Conservation (phyloP, 2,888 invertebrate species). For the Psococerastis gibbosa region DNA sequence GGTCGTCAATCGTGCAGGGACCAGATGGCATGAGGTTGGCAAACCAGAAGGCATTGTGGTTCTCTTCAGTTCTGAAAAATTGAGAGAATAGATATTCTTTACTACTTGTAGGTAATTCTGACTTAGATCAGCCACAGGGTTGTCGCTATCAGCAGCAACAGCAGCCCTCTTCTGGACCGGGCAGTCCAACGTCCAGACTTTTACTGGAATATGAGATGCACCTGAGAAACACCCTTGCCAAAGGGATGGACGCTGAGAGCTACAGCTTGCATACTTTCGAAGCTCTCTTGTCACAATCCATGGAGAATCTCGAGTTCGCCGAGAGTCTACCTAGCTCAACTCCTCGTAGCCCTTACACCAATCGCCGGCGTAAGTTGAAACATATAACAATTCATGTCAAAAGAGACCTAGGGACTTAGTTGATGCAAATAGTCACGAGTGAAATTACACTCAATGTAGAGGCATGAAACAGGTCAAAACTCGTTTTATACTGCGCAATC, state of each 20-base stretch:
- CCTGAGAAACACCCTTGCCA: conserved; percentile 74
- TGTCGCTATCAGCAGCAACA: conserved; percentile 10
- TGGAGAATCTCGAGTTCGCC: conserved; percentile 86
- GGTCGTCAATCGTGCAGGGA: too few species aligned
- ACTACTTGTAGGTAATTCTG: conserved; percentile 42
- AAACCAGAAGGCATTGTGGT: too few species aligned
- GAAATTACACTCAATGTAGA: conserved; percentile 10
- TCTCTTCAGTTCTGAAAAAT: too few species aligned
- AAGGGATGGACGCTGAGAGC: conserved; percentile 90
- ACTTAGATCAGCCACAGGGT: conserved; percentile 49
- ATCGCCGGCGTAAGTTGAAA: conserved; percentile 71
- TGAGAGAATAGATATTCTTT: neutral
- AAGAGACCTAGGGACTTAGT: conserved; percentile 12
- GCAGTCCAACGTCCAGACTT: conserved; percentile 60
- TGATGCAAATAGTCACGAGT: conserved; percentile 12
- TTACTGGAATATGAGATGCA: conserved; percentile 89
- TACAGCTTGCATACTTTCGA: conserved; percentile 88
- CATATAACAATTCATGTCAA: too few species aligned
- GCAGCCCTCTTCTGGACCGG: conserved; percentile 10
- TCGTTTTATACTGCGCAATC: too few species aligned
- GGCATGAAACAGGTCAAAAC: too few species aligned
- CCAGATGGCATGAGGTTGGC: too few species aligned
- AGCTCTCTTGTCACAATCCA: conserved; percentile 78
- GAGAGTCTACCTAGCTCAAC: conserved; percentile 70
- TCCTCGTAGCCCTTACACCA: conserved; percentile 69